A percentile compares a stretch with the other conserved stretches of the same genome.
phyloP scores from a whole-genome alignment of 64 coral and sea anemone genomes.

The Montipora cactus region DNA sequence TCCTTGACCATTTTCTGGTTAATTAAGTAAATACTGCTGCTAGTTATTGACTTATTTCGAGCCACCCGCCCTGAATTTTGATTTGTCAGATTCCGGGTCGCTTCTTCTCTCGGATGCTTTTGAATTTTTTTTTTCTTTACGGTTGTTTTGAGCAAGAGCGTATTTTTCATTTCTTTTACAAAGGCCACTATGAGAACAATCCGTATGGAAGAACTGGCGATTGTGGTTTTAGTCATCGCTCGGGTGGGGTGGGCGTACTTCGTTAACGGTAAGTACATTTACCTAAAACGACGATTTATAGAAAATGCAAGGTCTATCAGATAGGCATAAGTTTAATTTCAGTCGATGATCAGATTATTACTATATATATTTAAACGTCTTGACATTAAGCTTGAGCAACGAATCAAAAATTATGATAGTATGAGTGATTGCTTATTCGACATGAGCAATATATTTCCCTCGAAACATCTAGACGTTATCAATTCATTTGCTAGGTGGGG shows the following conservation, averaged over 20 bases:
- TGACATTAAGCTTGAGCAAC: no score
- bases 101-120: no score
- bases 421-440: no score
- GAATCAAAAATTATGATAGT: no score
- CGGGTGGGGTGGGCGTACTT: not conserved
- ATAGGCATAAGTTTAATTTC: no score
- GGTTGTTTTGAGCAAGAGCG: not conserved
- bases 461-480: no score
- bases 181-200: not conserved
- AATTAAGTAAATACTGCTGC: not conserved
- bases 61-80: not conserved
- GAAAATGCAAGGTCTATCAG: no score
- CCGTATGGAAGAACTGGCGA: not conserved
- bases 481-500: constrained; percentile 39
- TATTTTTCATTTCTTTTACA: not conserved
- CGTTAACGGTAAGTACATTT: constrained; percentile 2
- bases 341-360: no score
- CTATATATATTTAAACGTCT: no score
- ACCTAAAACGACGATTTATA: no score
- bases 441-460: no score
- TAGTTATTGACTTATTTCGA: not conserved
- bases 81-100: not conserved
- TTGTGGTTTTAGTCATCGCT: not conserved
- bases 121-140: no score
- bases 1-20: not conserved